phyloP scores from a whole-genome alignment of 2,797 vertebrate genomes.

The Sebastes cheni region DNA sequence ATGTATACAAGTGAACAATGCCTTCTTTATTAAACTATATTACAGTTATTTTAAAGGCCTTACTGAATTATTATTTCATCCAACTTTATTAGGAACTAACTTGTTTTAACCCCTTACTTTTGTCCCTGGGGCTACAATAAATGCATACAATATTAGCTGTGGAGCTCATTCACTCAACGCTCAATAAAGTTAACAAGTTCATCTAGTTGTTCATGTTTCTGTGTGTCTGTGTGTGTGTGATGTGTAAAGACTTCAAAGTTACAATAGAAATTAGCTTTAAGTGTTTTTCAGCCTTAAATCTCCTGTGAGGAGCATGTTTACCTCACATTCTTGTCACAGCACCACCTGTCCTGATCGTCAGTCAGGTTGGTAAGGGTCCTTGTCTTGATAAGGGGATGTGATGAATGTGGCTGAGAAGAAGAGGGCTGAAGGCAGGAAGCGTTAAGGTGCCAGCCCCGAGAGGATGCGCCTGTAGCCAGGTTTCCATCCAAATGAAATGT shows the following conservation, averaged over 20 bases:
- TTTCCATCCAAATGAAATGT: neutral
- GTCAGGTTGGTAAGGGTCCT: neutral
- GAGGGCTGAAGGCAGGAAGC: neutral
- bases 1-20: no score
- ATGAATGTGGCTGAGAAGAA: neutral
- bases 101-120: no score
- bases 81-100: no score
- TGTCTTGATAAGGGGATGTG: neutral
- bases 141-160: neutral
- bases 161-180: neutral
- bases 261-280: neutral
- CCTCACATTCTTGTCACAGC: neutral
- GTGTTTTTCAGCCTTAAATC: neutral
- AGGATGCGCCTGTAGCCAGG: neutral
- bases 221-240: neutral
- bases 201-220: neutral
- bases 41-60: no score
- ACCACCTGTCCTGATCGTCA: slow-evolving; percentile 10
- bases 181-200: neutral
- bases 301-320: neutral
- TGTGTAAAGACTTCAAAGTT: neutral
- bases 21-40: no score
- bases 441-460: neutral
- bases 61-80: no score
- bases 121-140: neutral